Base-by-base conservation (phyloP, 2,113 vertebrate genomes). In the Datnioides undecimradiatus region DNA sequence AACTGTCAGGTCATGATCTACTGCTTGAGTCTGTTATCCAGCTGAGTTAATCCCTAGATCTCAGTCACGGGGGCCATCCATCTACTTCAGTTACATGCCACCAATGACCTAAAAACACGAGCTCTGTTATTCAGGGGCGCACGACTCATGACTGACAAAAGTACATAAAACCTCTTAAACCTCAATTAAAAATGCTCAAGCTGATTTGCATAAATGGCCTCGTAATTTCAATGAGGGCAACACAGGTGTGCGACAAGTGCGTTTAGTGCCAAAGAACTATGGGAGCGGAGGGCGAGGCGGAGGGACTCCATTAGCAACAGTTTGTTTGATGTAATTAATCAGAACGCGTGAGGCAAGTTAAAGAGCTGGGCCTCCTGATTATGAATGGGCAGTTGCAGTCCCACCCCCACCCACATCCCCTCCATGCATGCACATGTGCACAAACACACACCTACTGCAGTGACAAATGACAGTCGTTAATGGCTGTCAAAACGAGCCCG, bases 381-480 rank as follows among this genome's bases (percentile, higher is more conserved):
- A 89, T 85, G 73, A 89, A 90, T 73, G 49, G 46, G 52, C 43
- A 52, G 54, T 63, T 14, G 1, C 58, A 27, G 81, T 79, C 46
- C 38, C 38, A 5, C 57, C 23, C 29, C 10, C n/a, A 11, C 10
- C 69, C 25, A 6, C 21, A 9, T 8, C 68, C 38, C 59, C 21
- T 23, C 45, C 46, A 33, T 62, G 48, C 73, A 38, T n/a, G 25
- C 71, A 41, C 66, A 64, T 41, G 14, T 78, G 55, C 62, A 57
- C 84, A 90, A 59, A 82, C 63, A 63, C 58, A n/a, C 73, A 70
- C 49, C 57, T 49, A 49, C 55, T 45, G 58, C 14, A 0, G 66
- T 92, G 91, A 95, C 85, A 73, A 91, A 93, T 94, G 82, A 73
- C 72, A 51, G 79, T 90, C 83, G 78, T 94, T 93, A 93, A 76